These are phyloP conservation scores for Brachionus rotundiformis DNA, from an alignment of 1,140 invertebrate genomes.

Conservation along the genomic window DNA sequence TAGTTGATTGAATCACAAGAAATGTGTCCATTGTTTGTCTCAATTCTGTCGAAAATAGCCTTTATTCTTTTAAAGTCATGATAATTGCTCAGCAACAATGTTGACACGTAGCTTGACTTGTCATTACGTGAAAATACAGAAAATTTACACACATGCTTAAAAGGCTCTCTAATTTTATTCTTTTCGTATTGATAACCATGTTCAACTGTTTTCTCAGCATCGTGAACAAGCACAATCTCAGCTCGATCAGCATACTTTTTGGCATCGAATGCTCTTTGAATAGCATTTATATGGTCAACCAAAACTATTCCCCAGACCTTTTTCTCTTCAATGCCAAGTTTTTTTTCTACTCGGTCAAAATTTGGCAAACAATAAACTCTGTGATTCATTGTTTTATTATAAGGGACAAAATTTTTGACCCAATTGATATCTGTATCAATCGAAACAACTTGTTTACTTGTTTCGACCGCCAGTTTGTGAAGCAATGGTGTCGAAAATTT, in stretches of 20 bases:
- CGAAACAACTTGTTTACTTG: not conserved
- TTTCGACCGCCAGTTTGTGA: not conserved
- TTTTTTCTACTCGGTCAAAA: conserved; percentile 7
- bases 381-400: conserved; percentile 22
- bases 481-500: conserved; percentile 28
- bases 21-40: conserved; percentile 13
- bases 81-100: not conserved
- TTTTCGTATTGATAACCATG: conserved; percentile 40
- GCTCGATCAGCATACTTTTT: not conserved
- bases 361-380: not conserved
- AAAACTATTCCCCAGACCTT: conserved; percentile 17
- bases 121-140: not conserved
- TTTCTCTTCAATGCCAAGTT: not conserved
- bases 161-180: not conserved
- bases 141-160: conserved; percentile 32
- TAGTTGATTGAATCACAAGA: conserved; percentile 29
- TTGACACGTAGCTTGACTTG: conserved; percentile 27
- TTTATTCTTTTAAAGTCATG: not conserved
- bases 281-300: conserved; percentile 30
- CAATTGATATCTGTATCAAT: conserved; percentile 24
- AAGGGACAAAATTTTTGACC: conserved; percentile 18
- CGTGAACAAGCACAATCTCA: conserved; percentile 24
- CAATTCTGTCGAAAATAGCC: not conserved
- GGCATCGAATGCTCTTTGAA: not conserved
- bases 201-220: conserved; percentile 29